Base-by-base conservation (phyloP, 2,888 invertebrate species). In the Oscheius sp. region DNA sequence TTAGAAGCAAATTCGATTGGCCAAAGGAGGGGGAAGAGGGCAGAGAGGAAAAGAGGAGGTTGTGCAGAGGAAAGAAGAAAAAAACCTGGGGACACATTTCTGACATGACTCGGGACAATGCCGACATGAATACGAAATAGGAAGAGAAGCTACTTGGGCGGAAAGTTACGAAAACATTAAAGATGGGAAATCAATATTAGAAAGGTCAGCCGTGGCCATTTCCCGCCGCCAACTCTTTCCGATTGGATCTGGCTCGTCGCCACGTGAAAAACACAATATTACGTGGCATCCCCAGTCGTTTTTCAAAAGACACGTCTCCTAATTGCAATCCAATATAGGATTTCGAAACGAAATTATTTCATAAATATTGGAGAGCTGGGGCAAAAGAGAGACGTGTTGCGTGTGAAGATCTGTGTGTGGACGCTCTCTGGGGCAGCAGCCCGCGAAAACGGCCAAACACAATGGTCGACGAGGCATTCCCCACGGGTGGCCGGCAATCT, bases 401-500 rank as follows among this genome's bases (percentile, higher is more conserved):
- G 42, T 42, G 17, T 4, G 42, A 42, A 42, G 42, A 42, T 42
- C 17, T 15, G n/a, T 17, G 17, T 15, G n/a, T 17, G 42, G 17
- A 15, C 42, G 42, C 42, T 42, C 42, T 42, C 42, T 42, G 42
- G 42, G 29, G 48, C 4, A 20, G 25, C 23, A n/a, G 23, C 48
- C 23, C 23, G 23, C 17, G 23, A 48, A 52, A 52, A 52, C 27
- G 52, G 6, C 27, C 27, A 52, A 52, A 27, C 52, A 52, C 52
- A 52, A 52, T 52, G 52, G 27, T n/a, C n/a, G n/a, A 23, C n/a
- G 27, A 10, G 52, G 52, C 52, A 52, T 52, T 52, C 52, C 52
- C 52, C 52, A 52, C 52, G 52, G 52, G 52, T 52, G 52, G 15
- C 52, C 27, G 52, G 29, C n/a, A n/a, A n/a, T n/a, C n/a, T n/a